These are phyloP conservation scores for Boloria euphrosyne DNA, from an alignment of 2,888 invertebrate species.

Conservation along the genomic window DNA sequence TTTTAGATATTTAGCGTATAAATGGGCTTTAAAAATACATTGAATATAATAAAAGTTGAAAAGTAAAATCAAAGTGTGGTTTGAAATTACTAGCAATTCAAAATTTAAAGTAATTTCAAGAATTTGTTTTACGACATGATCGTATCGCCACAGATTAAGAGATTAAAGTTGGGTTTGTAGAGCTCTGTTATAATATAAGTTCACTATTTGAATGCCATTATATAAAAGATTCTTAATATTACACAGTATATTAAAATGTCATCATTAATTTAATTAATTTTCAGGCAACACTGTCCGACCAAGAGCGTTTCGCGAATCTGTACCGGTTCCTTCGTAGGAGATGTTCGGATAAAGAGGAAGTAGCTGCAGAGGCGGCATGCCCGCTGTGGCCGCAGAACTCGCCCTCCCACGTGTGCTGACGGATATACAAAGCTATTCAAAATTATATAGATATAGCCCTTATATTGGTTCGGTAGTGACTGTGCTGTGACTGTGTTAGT, in stretches of 20 bases:
- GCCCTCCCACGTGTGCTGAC: constrained; percentile 8
- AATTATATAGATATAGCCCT: constrained; percentile 13
- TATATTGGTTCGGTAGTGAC: constrained; percentile 19
- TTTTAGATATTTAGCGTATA: not conserved
- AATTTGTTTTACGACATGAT: no score
- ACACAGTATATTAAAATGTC: no score
- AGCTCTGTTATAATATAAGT: no score
- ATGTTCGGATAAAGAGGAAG: constrained; percentile 53
- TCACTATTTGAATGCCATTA: not conserved
- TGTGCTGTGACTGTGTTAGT: constrained; percentile 7
- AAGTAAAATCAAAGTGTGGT: no score
- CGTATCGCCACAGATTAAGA: no score
- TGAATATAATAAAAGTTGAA: no score
- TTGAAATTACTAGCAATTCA: no score
- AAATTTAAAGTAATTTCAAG: no score
- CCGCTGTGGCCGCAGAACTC: constrained; percentile 55
- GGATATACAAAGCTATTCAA: not conserved
- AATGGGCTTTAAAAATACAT: no score
- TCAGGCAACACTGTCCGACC: constrained; percentile 69
- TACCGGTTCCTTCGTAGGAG: constrained; percentile 53
- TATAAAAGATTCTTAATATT: no score
- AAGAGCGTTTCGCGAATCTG: constrained; percentile 55
- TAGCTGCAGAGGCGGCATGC: constrained; percentile 54
- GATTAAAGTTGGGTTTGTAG: no score
- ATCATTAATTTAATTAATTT: constrained; percentile 12